Evolutionary conservation across 2,113 vertebrate species (phyloP).

Genomic region (Pterocles orientalis): DNA sequence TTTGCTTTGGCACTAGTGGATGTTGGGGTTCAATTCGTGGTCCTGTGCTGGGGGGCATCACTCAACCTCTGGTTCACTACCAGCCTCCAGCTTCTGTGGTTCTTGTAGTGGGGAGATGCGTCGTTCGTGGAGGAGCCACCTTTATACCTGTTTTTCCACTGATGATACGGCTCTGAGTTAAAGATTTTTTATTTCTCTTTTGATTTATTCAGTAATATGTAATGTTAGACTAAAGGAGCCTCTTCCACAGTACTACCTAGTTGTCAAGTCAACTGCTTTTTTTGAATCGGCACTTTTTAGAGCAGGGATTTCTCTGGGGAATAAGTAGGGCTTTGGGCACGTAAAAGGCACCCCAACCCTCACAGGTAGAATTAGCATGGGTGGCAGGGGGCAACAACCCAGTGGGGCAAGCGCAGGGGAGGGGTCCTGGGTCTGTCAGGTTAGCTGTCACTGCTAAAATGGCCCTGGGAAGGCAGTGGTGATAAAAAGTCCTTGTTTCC

Average conservation of each 20-base stretch:
- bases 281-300: not conserved
- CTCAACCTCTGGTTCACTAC: not conserved
- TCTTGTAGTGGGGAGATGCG: not conserved
- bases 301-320: not conserved
- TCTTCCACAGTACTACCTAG: not conserved
- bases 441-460: not conserved
- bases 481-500: not conserved
- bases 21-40: not conserved
- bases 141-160: not conserved
- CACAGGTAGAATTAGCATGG: not conserved
- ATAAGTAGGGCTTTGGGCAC: not conserved
- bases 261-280: not conserved
- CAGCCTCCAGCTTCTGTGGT: not conserved
- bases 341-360: not conserved
- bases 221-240: not conserved
- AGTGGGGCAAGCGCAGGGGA: not conserved
- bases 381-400: not conserved
- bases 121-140: not conserved
- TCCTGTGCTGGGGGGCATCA: not conserved
- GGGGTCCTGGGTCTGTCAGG: not conserved
- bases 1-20: not conserved
- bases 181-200: accelerated
- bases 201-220: not conserved
- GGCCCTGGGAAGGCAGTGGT: not conserved
- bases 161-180: not conserved